Conservation (phyloP, 2,113 vertebrate genomes). For the Anas platyrhynchos region DNA sequence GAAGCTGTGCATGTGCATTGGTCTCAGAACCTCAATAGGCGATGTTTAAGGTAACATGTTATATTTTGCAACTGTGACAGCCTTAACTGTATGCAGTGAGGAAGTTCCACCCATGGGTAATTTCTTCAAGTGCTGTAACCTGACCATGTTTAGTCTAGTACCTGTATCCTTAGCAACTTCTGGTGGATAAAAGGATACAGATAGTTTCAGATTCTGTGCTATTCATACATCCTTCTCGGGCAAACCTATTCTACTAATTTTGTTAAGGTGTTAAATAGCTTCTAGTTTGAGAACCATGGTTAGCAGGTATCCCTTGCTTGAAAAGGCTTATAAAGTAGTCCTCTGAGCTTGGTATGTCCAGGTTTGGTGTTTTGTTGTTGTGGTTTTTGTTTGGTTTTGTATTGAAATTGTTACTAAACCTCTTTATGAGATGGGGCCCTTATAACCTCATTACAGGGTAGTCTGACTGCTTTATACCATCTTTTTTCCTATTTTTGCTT, state of each 20-base stretch:
- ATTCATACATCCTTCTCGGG: fast-evolving
- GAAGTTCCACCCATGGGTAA: neutral
- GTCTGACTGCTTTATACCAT: neutral
- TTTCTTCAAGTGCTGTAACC: neutral
- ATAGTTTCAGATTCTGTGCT: neutral
- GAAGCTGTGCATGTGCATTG: neutral
- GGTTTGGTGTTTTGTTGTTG: neutral
- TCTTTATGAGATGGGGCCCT: neutral
- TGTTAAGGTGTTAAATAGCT: neutral
- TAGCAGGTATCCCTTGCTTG: neutral
- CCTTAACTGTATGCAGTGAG: neutral
- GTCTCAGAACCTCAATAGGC: neutral
- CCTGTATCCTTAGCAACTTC: neutral
- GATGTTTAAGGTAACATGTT: neutral
- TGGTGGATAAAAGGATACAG: neutral
- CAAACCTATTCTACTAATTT: fast-evolving
- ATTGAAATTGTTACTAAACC: fast-evolving
- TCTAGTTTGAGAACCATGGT: neutral
- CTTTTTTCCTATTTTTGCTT: neutral
- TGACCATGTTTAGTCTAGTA: neutral
- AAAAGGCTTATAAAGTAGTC: neutral
- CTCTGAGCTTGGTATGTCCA: neutral
- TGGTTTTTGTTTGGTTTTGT: neutral
- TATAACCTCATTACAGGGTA: neutral
- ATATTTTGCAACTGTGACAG: neutral